Evolutionary conservation across 2,888 invertebrate genomes (phyloP).

Genomic region (Apamea crenata): DNA sequence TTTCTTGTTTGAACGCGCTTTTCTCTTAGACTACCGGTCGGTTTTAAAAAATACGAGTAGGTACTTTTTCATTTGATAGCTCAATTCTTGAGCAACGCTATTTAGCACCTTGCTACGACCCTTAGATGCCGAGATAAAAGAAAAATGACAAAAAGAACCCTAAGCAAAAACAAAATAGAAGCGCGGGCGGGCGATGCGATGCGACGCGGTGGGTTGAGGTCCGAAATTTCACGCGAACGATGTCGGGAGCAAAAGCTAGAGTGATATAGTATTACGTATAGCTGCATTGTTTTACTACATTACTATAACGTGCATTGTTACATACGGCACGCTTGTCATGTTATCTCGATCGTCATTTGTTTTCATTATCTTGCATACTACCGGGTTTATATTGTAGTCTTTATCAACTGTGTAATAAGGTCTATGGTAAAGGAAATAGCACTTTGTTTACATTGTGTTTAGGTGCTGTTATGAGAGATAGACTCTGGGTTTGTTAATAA

Average conservation of each 20-base stretch:
- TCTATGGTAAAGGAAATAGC: conserved; percentile 18
- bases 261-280: background rate
- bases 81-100: background rate
- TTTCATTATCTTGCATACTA: conserved; percentile 57
- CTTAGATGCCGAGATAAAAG: no score
- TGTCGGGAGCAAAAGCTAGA: background rate
- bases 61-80: background rate
- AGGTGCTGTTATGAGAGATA: conserved; percentile 50
- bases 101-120: no score
- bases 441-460: conserved; percentile 56
- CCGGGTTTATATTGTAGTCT: conserved; percentile 26
- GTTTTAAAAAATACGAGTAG: no score
- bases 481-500: conserved; percentile 48
- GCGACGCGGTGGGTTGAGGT: no score
- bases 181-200: no score
- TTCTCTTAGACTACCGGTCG: no score
- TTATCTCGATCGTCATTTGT: conserved; percentile 62
- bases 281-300: conserved; percentile 45
- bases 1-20: background rate
- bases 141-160: no score
- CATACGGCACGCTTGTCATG: conserved; percentile 49
- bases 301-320: conserved; percentile 47
- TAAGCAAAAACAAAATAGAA: no score
- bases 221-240: background rate
- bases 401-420: conserved; percentile 29